Evolutionary conservation across 2,113 vertebrate genomes (phyloP).

Genomic region (Microtus oregoni): DNA sequence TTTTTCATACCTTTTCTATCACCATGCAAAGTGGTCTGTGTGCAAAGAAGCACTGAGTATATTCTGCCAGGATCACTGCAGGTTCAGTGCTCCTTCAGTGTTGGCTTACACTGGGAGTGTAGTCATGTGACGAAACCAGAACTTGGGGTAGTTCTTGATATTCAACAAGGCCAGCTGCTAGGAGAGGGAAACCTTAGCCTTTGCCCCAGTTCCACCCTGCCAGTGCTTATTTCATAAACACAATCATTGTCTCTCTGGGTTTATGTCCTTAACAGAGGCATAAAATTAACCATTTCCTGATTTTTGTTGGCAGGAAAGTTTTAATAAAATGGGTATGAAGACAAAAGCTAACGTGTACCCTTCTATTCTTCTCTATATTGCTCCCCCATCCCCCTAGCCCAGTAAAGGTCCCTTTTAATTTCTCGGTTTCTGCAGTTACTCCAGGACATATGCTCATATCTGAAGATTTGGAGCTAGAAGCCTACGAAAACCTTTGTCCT

Average conservation of each 20-base stretch:
- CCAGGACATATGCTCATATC: not conserved
- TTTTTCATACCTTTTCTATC: conserved; percentile 14
- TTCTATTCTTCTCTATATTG: not conserved
- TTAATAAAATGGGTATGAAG: conserved; percentile 6
- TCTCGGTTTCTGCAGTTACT: not conserved
- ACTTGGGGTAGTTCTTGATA: not conserved
- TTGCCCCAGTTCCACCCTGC: not conserved
- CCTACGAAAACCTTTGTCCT: not conserved
- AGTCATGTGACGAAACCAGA: conserved; percentile 44
- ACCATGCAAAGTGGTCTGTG: not conserved
- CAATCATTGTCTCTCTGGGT: not conserved
- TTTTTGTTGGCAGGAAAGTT: not conserved
- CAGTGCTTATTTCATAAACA: not conserved
- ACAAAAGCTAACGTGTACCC: not conserved
- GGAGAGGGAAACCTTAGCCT: not conserved
- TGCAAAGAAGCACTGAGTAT: not conserved
- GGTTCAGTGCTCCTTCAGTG: not conserved
- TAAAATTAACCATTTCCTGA: not conserved
- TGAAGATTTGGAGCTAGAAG: not conserved
- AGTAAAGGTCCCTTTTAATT: not conserved
- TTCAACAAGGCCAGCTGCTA: not conserved
- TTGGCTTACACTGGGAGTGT: not conserved
- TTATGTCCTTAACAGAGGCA: too few species aligned
- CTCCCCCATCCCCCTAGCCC: not conserved
- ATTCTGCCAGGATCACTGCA: conserved; percentile 36